Percentiles rank a stretch among this genome's conserved stretches.
These are phyloP conservation scores for Prunella himalayana DNA, from an alignment of 2,113 vertebrate species.

Conservation along the genomic window DNA sequence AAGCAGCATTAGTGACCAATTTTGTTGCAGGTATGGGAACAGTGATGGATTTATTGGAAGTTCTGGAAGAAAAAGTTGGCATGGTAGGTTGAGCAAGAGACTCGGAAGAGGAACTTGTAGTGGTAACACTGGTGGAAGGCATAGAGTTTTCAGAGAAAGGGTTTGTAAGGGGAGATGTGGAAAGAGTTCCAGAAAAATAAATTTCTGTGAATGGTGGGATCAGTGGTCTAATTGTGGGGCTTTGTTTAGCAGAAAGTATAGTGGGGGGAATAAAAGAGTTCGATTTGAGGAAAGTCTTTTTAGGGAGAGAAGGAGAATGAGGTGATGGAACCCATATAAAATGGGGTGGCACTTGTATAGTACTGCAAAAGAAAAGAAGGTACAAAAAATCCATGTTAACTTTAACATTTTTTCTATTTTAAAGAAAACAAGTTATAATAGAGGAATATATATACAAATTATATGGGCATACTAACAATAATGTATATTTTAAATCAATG, in stretches of 20 bases:
- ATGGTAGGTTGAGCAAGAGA: not conserved
- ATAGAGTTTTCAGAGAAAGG: not conserved
- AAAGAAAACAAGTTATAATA: not conserved
- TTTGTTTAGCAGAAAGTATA: not conserved
- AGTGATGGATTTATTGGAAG: not conserved
- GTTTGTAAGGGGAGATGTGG: not conserved
- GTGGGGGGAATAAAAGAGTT: not conserved
- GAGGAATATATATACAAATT: not conserved
- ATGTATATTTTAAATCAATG: not conserved
- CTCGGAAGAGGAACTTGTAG: not conserved
- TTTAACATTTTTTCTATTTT: not conserved
- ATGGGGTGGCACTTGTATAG: conserved; percentile 28
- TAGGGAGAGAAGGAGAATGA: not conserved
- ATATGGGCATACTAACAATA: not conserved
- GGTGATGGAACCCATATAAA: conserved; percentile 21
- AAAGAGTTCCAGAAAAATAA: not conserved
- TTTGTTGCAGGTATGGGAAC: not conserved
- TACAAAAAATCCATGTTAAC: not conserved
- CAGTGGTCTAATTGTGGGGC: not conserved
- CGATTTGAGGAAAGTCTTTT: not conserved
- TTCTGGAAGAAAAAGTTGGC: not conserved
- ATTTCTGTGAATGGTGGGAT: not conserved
- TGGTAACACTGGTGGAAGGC: not conserved
- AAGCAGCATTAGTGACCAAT: not conserved
- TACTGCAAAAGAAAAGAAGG: conserved; percentile 22